These are phyloP conservation scores for Crenuchus spilurus DNA, from an alignment of 2,797 vertebrate species.

Conservation along the genomic window DNA sequence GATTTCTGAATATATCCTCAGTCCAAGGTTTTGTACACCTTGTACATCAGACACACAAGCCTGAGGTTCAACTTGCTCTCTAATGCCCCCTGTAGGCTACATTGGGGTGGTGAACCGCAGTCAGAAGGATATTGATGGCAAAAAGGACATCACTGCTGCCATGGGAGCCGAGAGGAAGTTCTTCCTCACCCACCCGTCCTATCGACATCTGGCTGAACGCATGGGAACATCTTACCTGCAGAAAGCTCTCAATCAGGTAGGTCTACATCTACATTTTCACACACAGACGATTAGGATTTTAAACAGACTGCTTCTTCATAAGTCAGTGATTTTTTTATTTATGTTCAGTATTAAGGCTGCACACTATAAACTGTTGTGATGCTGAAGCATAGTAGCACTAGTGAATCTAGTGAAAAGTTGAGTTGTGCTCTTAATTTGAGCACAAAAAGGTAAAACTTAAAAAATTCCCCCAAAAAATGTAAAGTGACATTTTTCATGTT, in stretches of 20 bases:
- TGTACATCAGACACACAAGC: background rate
- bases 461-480: too few species aligned
- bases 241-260: conserved; percentile 93
- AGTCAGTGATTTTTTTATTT: background rate
- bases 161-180: conserved; percentile 93
- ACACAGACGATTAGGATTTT: background rate
- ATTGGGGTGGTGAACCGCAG: conserved; percentile 95
- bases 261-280: background rate
- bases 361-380: background rate
- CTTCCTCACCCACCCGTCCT: conserved; percentile 90
- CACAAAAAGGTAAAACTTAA: too few species aligned
- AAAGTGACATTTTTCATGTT: too few species aligned
- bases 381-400: too few species aligned
- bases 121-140: conserved; percentile 96
- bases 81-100: conserved; percentile 79
- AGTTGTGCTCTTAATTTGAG: too few species aligned
- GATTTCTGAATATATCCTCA: too few species aligned
- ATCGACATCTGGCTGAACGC: conserved; percentile 92
- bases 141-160: conserved; percentile 91
- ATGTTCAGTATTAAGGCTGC: background rate
- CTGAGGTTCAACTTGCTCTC: background rate
- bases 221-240: conserved; percentile 95
- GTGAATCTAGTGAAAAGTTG: too few species aligned
- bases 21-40: background rate
- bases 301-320: background rate